Evolutionary conservation across 2,797 vertebrate species (phyloP), one percentile per base, ranked within the genome.

Genomic region (Gambelia wislizenii): DNA sequence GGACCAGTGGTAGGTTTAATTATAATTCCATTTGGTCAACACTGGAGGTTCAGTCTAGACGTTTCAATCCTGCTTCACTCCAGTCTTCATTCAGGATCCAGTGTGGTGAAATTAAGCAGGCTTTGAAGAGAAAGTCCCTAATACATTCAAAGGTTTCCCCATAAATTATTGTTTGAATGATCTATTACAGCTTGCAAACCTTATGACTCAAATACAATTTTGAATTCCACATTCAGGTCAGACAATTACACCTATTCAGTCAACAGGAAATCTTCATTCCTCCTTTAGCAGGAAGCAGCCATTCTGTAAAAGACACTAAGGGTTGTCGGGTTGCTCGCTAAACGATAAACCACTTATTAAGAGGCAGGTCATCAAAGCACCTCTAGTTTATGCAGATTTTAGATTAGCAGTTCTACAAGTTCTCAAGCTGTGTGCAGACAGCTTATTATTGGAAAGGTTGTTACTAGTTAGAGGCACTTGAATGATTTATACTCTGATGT

Each of bases 221-320:
- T 59, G 78, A n/a, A 10, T 80, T 80, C 18, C n/a, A 80, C 52
- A 36, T 14, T 80, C 52, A 56, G n/a, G n/a, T 59, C 18, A 56
- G 78, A 80, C 52, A 36, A 6, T 25, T 80, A 10, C 78, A 80
- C 9, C 8, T 22, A 10, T 85, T 85, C 77, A 61, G 5, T 14
- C n/a, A 76, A 76, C 72, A 64, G 72, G 56, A 85, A 76, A 76
- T n/a, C 30, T 61, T 76, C 30, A 77, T 47, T 85, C 74, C 54
- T 76, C 54, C 76, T 85, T 85, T 59, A 44, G 42, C 33, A 64
- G 84, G 84, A 85, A 85, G 74, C 42, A n/a, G 36, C 30, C 54
- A 77, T 59, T 76, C 27, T 56, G 52, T 56, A 44, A 85, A 85
- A 59, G 36, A 44, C 27, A 59, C 8, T 61, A 20, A 52, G 49